Percentiles rank a stretch among this genome's conserved stretches.
These are phyloP conservation scores for Pipra filicauda DNA, from an alignment of 2,113 vertebrate species.

Conservation along the genomic window DNA sequence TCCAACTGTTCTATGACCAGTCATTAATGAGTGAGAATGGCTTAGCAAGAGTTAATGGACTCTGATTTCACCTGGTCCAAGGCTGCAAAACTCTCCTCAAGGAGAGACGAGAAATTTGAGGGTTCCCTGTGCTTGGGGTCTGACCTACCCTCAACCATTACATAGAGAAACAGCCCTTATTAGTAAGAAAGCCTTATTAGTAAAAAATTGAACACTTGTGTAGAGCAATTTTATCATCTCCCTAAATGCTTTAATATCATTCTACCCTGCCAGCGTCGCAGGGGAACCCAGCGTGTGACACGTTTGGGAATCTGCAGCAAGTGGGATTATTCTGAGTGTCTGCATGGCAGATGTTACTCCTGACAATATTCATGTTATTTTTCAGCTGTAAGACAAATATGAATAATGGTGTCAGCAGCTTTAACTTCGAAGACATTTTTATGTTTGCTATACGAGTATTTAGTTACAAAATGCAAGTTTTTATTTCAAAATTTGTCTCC, in stretches of 20 bases:
- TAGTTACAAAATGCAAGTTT: background rate
- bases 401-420: background rate
- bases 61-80: background rate
- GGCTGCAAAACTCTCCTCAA: background rate
- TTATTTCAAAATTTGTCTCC: background rate
- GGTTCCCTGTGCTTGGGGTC: background rate
- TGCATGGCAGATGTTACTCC: background rate
- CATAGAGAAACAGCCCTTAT: background rate
- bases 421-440: background rate
- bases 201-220: background rate
- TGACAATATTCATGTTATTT: background rate
- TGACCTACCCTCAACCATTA: background rate
- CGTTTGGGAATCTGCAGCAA: background rate
- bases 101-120: background rate
- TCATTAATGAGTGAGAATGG: background rate
- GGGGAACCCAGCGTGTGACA: background rate
- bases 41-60: background rate
- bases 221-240: background rate
- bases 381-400: background rate
- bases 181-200: background rate
- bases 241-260: background rate
- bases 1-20: background rate
- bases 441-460: background rate
- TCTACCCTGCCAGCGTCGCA: background rate
- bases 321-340: background rate